Percentiles rank a stretch among this genome's conserved stretches.
Conservation (phyloP, 2,797 vertebrate species). For the Enoplosus armatus region DNA sequence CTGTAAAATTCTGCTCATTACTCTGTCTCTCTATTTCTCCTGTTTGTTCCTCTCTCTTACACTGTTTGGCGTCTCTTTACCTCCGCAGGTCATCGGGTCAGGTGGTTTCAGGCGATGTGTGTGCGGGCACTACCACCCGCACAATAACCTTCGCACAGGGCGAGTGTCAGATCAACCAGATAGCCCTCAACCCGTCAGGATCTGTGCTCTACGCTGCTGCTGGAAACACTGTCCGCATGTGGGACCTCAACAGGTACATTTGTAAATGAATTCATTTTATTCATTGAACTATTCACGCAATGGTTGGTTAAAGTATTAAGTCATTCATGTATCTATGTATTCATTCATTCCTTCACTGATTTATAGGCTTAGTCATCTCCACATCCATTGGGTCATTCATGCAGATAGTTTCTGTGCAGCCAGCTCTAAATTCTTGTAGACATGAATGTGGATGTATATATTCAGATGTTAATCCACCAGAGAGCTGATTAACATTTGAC, state of each 20-base stretch:
- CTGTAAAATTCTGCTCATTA: background rate
- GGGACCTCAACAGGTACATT: conserved; percentile 94
- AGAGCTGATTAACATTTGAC: conserved; percentile 30
- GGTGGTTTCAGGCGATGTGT: conserved; percentile 93
- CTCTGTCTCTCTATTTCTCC: background rate
- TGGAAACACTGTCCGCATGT: conserved; percentile 93
- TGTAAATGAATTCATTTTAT: conserved; percentile 1
- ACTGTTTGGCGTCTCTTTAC: background rate
- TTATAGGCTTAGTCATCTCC: background rate
- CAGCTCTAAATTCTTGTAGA: conserved; percentile 1
- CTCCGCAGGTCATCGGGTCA: conserved; percentile 92
- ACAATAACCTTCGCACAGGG: conserved; percentile 92
- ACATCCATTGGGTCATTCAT: conserved; percentile 2
- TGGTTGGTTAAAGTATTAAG: conserved; percentile 10
- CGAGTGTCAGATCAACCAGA: conserved; percentile 98
- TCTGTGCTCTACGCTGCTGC: conserved; percentile 92
- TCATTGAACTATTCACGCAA: conserved; percentile 9
- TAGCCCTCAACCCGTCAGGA: conserved; percentile 92
- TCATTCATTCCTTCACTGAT: background rate
- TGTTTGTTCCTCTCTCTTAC: background rate
- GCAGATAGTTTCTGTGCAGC: background rate
- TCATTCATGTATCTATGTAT: conserved; percentile 1
- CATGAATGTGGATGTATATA: background rate
- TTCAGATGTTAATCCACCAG: conserved; percentile 21
- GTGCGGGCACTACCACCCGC: conserved; percentile 89